A percentile compares a stretch with the other conserved stretches of the same genome.
Conservation (phyloP, 2,113 vertebrate genomes). For the Percina caprodes region DNA sequence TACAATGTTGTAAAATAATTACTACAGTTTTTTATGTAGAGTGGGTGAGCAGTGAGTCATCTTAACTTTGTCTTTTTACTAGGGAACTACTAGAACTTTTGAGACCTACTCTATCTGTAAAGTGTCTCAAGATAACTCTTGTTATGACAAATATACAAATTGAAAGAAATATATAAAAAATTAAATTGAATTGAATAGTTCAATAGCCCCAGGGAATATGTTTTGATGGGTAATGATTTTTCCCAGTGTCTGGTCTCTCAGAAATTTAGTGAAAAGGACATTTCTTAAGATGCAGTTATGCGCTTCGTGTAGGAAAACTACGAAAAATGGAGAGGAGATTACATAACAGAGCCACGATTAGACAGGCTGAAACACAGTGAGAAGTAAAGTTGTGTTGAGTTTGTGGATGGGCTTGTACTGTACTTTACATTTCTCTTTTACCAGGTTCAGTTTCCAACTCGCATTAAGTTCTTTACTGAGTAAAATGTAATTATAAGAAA, state of each 20-base stretch:
- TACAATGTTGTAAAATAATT: slow-evolving; percentile 8
- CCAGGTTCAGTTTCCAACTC: not conserved
- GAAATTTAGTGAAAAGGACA: slow-evolving; percentile 31
- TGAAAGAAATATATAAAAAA: too few relatives aligned
- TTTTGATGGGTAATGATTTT: slow-evolving; percentile 50
- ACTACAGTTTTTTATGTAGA: not conserved
- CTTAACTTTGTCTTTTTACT: slow-evolving; percentile 39
- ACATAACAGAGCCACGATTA: slow-evolving; percentile 3
- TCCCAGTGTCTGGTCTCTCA: slow-evolving; percentile 1
- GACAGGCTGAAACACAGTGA: slow-evolving; percentile 12
- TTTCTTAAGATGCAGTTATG: slow-evolving; percentile 47
- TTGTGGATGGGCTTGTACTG: not conserved
- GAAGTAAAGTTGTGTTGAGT: not conserved
- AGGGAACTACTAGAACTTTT: too few relatives aligned
- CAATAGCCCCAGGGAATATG: slow-evolving; percentile 5
- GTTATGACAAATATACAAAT: too few relatives aligned
- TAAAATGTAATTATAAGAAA: not conserved
- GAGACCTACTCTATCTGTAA: too few relatives aligned
- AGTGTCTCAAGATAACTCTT: too few relatives aligned
- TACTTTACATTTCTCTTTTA: not conserved
- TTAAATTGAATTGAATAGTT: not conserved
- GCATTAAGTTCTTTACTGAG: not conserved
- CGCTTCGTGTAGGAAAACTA: slow-evolving; percentile 13
- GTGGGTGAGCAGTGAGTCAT: slow-evolving; percentile 30
- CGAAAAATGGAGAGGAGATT: slow-evolving; percentile 30